Evolutionary conservation across 2,888 invertebrate genomes (phyloP), one percentile per base, ranked within the genome.

Genomic region (Phragmatobia fuliginosa): DNA sequence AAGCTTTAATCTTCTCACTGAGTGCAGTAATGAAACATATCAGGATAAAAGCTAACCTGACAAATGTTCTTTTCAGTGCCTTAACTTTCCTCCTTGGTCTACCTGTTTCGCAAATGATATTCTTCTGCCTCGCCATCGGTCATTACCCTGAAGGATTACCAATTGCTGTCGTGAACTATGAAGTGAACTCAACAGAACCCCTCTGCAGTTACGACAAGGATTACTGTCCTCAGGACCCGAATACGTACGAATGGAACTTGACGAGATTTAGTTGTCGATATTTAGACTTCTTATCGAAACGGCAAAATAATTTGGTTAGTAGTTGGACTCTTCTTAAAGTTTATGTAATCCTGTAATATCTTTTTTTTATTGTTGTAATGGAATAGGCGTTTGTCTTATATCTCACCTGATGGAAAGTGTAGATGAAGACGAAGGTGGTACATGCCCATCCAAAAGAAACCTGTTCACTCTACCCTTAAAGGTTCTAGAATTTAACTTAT

Each of bases 61-160:
- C 3, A 62, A 28, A 3, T 41, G 11, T 65, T 33, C 16, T 49
- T 71, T 74, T 73, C 85, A 97, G 97, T 0, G 96, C 98, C 52
- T 96, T 99, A 96, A 90, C 97, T 62, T 99, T 99, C 90, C 97
- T 99, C 80, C 96, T 98, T 75, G 97, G 97, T 21, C 95, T 99
- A 66, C 99, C 99, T 0, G 96, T 98, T 4, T 96, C 97, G 2
- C 98, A 99, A 94, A 98, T 98, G 85, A 94, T 98, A 32, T 92
- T 99, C 62, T 99, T 99, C 94, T 99, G 98, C 87, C 92, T 98
- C 65, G 97, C 98, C 25, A 97, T 98, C 81, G 98, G 98, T n/a
- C 97, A 97, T 87, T 97, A 98, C 87, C 98, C 98, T 0, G 93
- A 95, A 11, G 97, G 97, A 21, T 93, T 99, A 1, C 96, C 96